Base-by-base conservation (phyloP, 2,113 vertebrate genomes). In the Siphamia tubifer region DNA sequence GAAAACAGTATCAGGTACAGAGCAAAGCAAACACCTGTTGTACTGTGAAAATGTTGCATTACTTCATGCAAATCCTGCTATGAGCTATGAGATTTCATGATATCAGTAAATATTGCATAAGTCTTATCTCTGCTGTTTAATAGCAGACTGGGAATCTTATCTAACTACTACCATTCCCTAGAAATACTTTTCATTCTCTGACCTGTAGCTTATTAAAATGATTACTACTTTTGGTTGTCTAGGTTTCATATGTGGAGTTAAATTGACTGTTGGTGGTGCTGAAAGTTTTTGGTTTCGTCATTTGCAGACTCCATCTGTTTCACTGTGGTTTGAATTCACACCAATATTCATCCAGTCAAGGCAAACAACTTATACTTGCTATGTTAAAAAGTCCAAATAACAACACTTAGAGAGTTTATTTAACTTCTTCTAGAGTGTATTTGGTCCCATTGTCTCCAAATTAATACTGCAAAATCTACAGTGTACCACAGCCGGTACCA, bases 91-190 rank as follows among this genome's bases (percentile, higher is more conserved):
- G 32, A 65, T 27, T 12, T 5, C 0, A 8, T 0, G 5, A 3
- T 48, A 60, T 40, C 30, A 15, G 39, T 25, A 58, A 48, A 70
- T 28, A 63, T 47, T 47, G 9, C 38, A n/a, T 6, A 39, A 67
- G n/a, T 2, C 17, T 49, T 55, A 49, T 65, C 48, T 10, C 8
- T 8, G 6, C 0, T 20, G 3, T 10, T 54, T 10, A 3, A 5
- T 45, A 42, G 45, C 34, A 20, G 15, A 27, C 11, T 17, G 30
- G 51, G 23, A 17, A 20, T 35, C n/a, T 32, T 32, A 48, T 13
- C 0, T 6, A 11, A 13, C 40, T 23, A 8, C 6, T n/a, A 42
- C 8, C 6, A 2, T 28, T 39, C 3, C 3, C n/a, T n/a, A n/a
- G n/a, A n/a, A n/a, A n/a, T n/a, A n/a, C n/a, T n/a, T n/a, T n/a